Base-by-base conservation (phyloP, 2,113 vertebrate species). In the Perca flavescens region DNA sequence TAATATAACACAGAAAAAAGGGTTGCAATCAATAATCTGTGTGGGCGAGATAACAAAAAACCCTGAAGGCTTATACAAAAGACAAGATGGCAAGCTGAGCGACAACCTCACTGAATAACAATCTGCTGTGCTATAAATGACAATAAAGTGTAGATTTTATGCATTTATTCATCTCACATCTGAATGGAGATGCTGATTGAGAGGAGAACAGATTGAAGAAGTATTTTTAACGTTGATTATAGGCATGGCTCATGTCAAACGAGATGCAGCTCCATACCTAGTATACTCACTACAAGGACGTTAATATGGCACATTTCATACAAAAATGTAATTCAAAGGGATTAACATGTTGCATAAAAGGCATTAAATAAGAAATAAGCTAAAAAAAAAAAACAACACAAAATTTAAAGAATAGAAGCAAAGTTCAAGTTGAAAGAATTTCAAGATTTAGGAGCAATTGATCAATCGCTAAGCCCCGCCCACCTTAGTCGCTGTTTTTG, bases 11-110 rank as follows among this genome's bases (percentile, higher is more conserved):
- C 3, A 17, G 50, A 58, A 34, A 49, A 72, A 73, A 9, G 5
- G 21, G 63, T 8, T 50, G 49, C 73, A 69, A 82, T 91, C 86
- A 77, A 85, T 88, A 72, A 87, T 75, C 74, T 88, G 86, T 84
- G 85, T 75, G 71, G 70, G 67, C 13, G 28, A 78, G 82, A 89
- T 84, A 82, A 82, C 46, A 83, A 47, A 43, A 80, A 83, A 52
- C 22, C 79, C 78, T 46, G 0, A 70, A 49, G 77, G 79, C 40
- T 57, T 56, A 11, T 72, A 40, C 63, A 57, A 74, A 61, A 74
- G 46, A 80, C 25, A 53, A 73, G 40, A 72, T 52, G 46, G 53
- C 36, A 34, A 63, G 53, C 63, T 54, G 47, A 75, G 83, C 83
- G 65, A 34, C 50, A 61, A 28, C 57, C 13, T 57, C 68, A 9